phyloP scores from a whole-genome alignment of 2,113 vertebrate genomes.

The Recurvirostra avosetta region DNA sequence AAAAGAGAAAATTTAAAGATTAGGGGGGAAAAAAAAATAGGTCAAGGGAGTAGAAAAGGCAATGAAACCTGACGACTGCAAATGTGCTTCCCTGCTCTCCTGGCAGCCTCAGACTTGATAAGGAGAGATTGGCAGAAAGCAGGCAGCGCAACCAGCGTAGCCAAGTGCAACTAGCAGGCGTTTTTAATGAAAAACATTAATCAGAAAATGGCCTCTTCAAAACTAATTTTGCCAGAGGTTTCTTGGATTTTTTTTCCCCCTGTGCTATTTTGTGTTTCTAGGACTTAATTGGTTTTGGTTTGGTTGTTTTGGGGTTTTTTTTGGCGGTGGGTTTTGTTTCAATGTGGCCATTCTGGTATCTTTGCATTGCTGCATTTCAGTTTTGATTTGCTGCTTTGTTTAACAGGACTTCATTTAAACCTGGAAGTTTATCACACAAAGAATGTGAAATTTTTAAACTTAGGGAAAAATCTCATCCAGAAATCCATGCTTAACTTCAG shows the following conservation, averaged over 20 bases:
- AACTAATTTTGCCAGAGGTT: neutral
- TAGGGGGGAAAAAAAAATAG: neutral
- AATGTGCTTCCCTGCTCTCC: neutral
- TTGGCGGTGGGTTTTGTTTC: neutral
- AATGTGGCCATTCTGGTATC: neutral
- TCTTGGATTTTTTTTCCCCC: neutral
- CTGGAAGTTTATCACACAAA: neutral
- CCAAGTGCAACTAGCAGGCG: neutral
- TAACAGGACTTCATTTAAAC: neutral
- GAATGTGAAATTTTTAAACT: neutral
- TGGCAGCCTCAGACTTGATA: neutral
- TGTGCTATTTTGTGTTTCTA: neutral
- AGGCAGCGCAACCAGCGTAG: neutral
- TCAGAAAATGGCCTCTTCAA: neutral
- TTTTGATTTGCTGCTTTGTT: neutral
- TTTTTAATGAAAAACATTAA: neutral
- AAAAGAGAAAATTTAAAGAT: neutral
- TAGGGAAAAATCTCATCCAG: neutral
- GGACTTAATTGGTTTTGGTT: neutral
- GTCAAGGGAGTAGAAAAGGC: conserved; percentile 8
- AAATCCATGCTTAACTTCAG: neutral
- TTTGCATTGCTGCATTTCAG: neutral
- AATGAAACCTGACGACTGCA: neutral
- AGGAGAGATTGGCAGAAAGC: neutral
- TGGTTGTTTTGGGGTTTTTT: too few relatives aligned